phyloP scores from a whole-genome alignment of 2,797 vertebrate species.

The Pitangus sulphuratus region DNA sequence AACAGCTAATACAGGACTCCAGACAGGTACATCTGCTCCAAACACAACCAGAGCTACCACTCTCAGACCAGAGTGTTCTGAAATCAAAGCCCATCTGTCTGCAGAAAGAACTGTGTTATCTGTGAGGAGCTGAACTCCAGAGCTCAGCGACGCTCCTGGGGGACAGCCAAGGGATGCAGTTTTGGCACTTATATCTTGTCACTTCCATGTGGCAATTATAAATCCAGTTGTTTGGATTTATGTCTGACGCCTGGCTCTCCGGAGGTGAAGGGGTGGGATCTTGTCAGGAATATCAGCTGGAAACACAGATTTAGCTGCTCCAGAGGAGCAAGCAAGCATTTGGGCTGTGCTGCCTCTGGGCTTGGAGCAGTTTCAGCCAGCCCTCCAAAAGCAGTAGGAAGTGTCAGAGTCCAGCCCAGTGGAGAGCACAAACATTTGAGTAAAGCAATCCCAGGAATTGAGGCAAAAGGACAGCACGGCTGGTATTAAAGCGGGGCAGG shows the following conservation, averaged over 20 bases:
- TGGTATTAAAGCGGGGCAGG: slow-evolving; percentile 18
- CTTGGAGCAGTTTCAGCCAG: background rate
- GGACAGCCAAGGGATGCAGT: background rate
- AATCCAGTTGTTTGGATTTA: background rate
- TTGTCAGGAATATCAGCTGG: background rate
- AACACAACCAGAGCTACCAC: background rate
- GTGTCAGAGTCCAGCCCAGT: background rate
- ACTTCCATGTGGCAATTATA: background rate
- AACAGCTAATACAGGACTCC: background rate
- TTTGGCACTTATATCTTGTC: background rate
- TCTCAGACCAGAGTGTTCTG: background rate
- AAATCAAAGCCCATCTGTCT: background rate
- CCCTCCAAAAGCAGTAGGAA: background rate
- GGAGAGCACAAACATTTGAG: background rate
- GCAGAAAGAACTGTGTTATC: background rate
- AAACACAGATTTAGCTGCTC: background rate
- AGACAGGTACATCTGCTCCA: background rate
- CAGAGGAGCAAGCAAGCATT: background rate
- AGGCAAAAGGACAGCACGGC: background rate
- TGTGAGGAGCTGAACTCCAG: background rate
- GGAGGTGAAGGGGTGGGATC: background rate
- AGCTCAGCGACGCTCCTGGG: background rate
- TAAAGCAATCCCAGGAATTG: slow-evolving; percentile 41
- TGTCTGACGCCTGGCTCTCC: background rate
- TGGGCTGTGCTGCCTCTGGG: background rate